Evolutionary conservation across 1,140 invertebrate species (phyloP), one percentile per base, ranked within the genome.

Genomic region (Sogatella furcifera): DNA sequence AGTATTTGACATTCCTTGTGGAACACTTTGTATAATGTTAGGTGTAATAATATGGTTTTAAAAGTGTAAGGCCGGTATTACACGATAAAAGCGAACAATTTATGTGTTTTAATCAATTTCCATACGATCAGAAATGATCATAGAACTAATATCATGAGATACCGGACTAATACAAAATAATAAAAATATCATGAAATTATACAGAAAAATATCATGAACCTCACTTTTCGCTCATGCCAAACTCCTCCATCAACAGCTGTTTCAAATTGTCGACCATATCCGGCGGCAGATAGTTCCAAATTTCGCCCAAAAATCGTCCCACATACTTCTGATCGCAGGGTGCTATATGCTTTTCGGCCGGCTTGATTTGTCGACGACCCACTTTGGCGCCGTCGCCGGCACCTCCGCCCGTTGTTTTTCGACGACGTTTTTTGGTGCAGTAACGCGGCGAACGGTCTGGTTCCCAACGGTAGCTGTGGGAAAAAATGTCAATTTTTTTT

Each of bases 181-280:
- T n/a, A n/a, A n/a, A n/a, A n/a, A n/a, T n/a, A n/a, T n/a, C n/a
- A n/a, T n/a, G n/a, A n/a, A n/a, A n/a, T n/a, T n/a, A n/a, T n/a
- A n/a, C n/a, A n/a, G n/a, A n/a, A n/a, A n/a, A n/a, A n/a, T n/a
- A n/a, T n/a, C n/a, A 34, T 31, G 22, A 11, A 14, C 24, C 59
- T 60, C 24, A 60, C 59, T 53, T 21, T 54, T 24, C 24, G 8
- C 34, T 21, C 59, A 60, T 60, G n/a, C 59, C 59, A 41, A 60
- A 60, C 43, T 60, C 59, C 10, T 31, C 17, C 24, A 60, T 22
- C 19, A 60, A 24, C 52, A 60, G 31, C 15, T 60, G 8, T 21
- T 22, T 31, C 15, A 60, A 19, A 6, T 52, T 28, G 5, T 60
- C 52, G 0, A 60, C 31, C 59, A 60, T 60, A 5, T 53, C 52